phyloP scores from a whole-genome alignment of 1,140 invertebrate genomes.

The Oedothorax gibbosus region DNA sequence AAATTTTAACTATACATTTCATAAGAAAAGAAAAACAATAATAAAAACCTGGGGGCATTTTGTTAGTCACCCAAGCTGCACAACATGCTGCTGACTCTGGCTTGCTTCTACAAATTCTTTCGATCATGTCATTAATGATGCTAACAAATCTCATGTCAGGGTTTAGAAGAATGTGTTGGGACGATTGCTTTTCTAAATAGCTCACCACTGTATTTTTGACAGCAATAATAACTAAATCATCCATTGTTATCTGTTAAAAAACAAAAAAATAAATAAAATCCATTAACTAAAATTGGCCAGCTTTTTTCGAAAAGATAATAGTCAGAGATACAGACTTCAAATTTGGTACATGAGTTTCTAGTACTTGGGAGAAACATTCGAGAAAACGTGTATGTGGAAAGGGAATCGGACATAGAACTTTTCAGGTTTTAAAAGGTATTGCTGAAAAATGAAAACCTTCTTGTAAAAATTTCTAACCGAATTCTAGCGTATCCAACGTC shows the following conservation, averaged over 20 bases:
- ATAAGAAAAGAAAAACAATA: not conserved
- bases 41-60: conserved; percentile 16
- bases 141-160: conserved; percentile 5
- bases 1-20: no score
- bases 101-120: not conserved
- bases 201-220: conserved; percentile 12
- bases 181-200: not conserved
- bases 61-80: conserved; percentile 14
- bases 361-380: no score
- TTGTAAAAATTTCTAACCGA: no score
- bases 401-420: no score
- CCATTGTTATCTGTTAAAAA: not conserved
- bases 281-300: no score
- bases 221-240: conserved; percentile 24
- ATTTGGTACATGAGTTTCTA: no score
- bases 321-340: not conserved
- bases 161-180: not conserved
- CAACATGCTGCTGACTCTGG: conserved; percentile 2
- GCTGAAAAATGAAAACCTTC: no score
- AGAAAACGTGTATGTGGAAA: no score
- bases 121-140: conserved; percentile 10
- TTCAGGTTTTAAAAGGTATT: no score
- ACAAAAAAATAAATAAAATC: no score
- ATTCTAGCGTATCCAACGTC: no score
- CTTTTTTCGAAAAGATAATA: not conserved